Evolutionary conservation across 2,797 vertebrate species (phyloP), one percentile per base, ranked within the genome.

Genomic region (Spinibarbus caldwelli): DNA sequence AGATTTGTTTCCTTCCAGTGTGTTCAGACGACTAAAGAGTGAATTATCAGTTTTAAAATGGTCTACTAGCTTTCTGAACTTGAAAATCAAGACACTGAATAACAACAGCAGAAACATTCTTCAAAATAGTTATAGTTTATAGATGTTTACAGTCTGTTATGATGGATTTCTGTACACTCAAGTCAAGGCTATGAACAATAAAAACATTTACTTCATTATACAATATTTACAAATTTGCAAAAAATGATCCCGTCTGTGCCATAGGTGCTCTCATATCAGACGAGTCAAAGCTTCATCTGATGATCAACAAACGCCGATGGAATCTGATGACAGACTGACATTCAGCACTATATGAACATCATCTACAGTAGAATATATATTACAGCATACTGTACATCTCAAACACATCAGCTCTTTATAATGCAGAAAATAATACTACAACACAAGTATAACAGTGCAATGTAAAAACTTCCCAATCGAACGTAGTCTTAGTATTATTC

Each of bases 261-360:
- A 71, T 81, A 88, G 66, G 85, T 87, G 93, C 91, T 94, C 91
- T 95, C 94, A 84, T 92, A 93, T 93, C 92, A 88, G 86, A 57
- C 29, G 70, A 57, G n/a, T n/a, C n/a, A n/a, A n/a, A n/a, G 21
- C 29, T 21, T 68, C 62, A 76, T 78, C 68, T 89, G 92, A 94
- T 88, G 92, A 79, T 95, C 93, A 95, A 93, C 93, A 93, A 94
- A 93, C 93, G 80, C 91, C 84, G 78, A 88, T 90, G 90, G 81
- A 85, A 83, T 78, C 82, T 45, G 75, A 52, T 66, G 72, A 82
- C 26, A 36, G 36, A 36, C 5, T 6, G 6, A 59, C 54, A 23
- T n/a, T 9, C 19, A 76, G 17, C 54, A 73, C 52, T 78, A 75
- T 86, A 87, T 86, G 26, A 87, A 86, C 84, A 87, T 67, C 86